These are phyloP conservation scores for Flexamia atlantica DNA, from an alignment of 2,888 invertebrate genomes.

Conservation along the genomic window DNA sequence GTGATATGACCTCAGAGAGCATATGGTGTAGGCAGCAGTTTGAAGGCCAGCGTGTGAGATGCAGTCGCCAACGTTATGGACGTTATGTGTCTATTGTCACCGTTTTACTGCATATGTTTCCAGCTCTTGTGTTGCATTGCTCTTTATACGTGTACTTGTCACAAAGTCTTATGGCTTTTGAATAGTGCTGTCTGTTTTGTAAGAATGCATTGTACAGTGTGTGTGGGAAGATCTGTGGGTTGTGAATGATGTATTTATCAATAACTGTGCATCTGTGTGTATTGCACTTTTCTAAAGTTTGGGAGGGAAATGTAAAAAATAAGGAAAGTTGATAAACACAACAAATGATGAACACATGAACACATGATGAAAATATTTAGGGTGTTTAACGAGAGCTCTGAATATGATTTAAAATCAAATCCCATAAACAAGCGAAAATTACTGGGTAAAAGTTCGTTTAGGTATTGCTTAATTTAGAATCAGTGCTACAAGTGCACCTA, in stretches of 20 bases:
- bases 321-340: too few species aligned
- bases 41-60: not conserved
- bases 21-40: not conserved
- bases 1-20: not conserved
- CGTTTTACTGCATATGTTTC: not conserved
- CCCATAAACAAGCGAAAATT: too few species aligned
- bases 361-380: too few species aligned
- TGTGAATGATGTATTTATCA: not conserved
- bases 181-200: not conserved
- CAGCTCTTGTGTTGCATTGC: not conserved
- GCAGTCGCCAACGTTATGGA: not conserved
- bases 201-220: not conserved
- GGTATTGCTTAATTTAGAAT: too few species aligned
- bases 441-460: too few species aligned
- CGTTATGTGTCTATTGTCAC: constrained; percentile 9
- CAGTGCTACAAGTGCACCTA: too few species aligned
- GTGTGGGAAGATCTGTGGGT: not conserved
- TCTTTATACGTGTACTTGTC: not conserved
- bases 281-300: too few species aligned
- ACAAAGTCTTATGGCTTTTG: not conserved
- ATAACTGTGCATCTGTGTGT: too few species aligned
- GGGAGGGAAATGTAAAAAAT: too few species aligned
- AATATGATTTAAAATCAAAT: too few species aligned
- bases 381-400: too few species aligned
- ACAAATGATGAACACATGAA: too few species aligned